Percentiles rank a stretch among this genome's conserved stretches.
phyloP scores from a whole-genome alignment of 2,113 vertebrate genomes.

The Halichoerus grypus region DNA sequence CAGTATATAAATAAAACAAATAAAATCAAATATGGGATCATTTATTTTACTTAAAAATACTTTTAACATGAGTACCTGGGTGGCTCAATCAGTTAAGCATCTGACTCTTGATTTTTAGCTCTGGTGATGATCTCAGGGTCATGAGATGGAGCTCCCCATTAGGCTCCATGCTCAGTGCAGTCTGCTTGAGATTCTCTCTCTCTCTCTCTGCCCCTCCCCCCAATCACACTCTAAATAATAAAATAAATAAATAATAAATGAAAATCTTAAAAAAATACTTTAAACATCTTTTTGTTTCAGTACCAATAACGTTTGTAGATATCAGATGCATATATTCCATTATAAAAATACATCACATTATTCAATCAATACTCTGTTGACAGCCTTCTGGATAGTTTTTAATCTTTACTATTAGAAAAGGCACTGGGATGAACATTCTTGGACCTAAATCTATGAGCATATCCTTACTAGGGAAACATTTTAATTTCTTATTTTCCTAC shows the following conservation, averaged over 20 bases:
- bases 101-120: background rate
- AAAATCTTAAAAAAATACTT: background rate
- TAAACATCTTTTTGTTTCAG: background rate
- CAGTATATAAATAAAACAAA: background rate
- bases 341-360: background rate
- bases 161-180: background rate
- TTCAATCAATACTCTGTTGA: background rate
- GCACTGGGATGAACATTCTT: background rate
- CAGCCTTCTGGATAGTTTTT: background rate
- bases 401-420: background rate
- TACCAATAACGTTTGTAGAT: background rate
- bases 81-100: background rate
- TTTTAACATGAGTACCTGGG: background rate
- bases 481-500: slow-evolving; percentile 42
- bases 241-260: background rate
- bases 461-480: background rate
- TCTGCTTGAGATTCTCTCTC: background rate
- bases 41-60: background rate
- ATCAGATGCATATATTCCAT: background rate
- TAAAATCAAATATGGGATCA: background rate
- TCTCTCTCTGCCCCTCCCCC: background rate
- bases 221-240: background rate
- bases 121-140: background rate
- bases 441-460: background rate
- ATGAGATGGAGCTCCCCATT: background rate